Evolutionary conservation across 2,888 invertebrate species (phyloP).

Genomic region (Xanthia togata): DNA sequence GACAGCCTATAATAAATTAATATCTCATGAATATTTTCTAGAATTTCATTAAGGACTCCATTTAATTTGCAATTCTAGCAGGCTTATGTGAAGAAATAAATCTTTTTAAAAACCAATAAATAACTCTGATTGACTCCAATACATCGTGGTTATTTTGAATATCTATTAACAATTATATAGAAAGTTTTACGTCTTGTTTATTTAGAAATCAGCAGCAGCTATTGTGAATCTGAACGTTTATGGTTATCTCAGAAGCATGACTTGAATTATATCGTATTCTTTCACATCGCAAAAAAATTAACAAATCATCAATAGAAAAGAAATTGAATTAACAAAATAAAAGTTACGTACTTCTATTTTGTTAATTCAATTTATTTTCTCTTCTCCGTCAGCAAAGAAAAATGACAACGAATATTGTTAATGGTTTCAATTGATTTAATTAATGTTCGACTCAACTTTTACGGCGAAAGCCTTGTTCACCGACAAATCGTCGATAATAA

Average conservation of each 20-base stretch:
- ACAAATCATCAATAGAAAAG: slow-evolving; percentile 1
- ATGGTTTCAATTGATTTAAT: slow-evolving; percentile 37
- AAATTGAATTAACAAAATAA: slow-evolving; percentile 9
- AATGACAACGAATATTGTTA: slow-evolving; percentile 11
- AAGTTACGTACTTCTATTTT: no score
- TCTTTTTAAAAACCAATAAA: slow-evolving; percentile 49
- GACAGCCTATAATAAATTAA: slow-evolving; percentile 39
- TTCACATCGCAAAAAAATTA: slow-evolving; percentile 9
- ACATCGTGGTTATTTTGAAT: slow-evolving; percentile 54
- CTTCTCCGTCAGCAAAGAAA: slow-evolving; percentile 13
- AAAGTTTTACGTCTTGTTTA: slow-evolving; percentile 50
- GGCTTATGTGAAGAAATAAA: slow-evolving; percentile 45
- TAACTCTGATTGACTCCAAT: slow-evolving; percentile 56
- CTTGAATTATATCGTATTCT: slow-evolving; percentile 21
- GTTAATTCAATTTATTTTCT: no score
- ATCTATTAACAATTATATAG: slow-evolving; percentile 47
- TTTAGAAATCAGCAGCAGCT: slow-evolving; percentile 54
- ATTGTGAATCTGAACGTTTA: slow-evolving; percentile 45
- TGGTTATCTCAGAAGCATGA: slow-evolving; percentile 31
- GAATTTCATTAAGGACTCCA: slow-evolving; percentile 45
- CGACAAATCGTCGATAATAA: slow-evolving; percentile 39
- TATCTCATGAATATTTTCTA: slow-evolving; percentile 53
- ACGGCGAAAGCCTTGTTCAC: slow-evolving; percentile 23
- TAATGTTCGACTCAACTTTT: slow-evolving; percentile 37
- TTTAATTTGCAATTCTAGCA: slow-evolving; percentile 55